Evolutionary conservation across 2,888 invertebrate genomes (phyloP), one percentile per base, ranked within the genome.

Genomic region (Octonoba sinensis): DNA sequence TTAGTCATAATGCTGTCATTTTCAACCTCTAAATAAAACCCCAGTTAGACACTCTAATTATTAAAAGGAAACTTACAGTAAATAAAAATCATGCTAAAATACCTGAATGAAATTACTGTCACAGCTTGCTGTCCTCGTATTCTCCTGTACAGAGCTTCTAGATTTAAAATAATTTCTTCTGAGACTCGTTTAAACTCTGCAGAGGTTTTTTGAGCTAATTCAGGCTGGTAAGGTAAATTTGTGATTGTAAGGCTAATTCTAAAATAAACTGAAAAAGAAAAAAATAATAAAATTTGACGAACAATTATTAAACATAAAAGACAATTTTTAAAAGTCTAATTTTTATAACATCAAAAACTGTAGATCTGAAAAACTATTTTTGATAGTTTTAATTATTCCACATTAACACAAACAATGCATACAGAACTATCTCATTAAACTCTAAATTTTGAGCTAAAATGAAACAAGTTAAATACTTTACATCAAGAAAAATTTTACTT

Each of bases 41-140:
- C 36, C 6, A 36, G 6, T 36, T 8, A 36, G 1, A 11, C 3
- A 2, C 1, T n/a, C n/a, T n/a, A n/a, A n/a, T n/a, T n/a, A n/a
- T n/a, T n/a, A n/a, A n/a, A n/a, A n/a, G n/a, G n/a, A n/a, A n/a
- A n/a, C n/a, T n/a, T 36, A 6, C 8, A 18, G 44, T 49, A 27
- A 24, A 65, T 4, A 82, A 46, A 67, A 44, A 24, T 16, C 12
- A 46, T 36, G 4, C 3, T 22, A 3, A 57, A 44, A 92, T 89
- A 94, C 94, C 92, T 91, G 87, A 93, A 92, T 84, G 92, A 91
- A 22, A 94, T 91, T 20, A 94, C 91, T 77, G 90, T 92, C 0
- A 92, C 91, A 4, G 90, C 89, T 86, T 92, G 92, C 6, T 90
- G 90, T 59, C 93, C 93, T 0, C 91, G 91, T 46, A 90, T 84